phyloP scores from a whole-genome alignment of 2,797 vertebrate species.

The Sternarchorhynchus goeldii region DNA sequence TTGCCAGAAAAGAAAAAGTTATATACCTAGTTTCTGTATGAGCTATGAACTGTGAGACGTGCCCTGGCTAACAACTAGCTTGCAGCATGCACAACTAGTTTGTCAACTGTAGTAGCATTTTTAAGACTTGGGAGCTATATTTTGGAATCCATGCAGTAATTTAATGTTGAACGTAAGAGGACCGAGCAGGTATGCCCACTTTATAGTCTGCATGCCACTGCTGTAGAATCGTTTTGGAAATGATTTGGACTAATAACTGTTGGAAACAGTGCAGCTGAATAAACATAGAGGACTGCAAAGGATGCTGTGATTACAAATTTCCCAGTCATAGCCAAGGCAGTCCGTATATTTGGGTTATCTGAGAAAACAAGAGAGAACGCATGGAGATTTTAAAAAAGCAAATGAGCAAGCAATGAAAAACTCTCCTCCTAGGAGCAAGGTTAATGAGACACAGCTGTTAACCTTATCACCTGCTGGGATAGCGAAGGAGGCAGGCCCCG shows the following conservation, averaged over 20 bases:
- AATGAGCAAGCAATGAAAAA: neutral
- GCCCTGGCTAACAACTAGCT: no score
- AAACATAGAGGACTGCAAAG: constrained; percentile 91
- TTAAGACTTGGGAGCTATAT: neutral
- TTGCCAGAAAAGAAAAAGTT: no score
- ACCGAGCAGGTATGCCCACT: no score
- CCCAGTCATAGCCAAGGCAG: constrained; percentile 83
- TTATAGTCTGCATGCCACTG: no score
- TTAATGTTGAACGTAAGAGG: no score
- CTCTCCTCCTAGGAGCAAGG: neutral
- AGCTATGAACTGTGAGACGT: no score
- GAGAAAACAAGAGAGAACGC: neutral
- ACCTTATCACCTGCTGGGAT: constrained; percentile 65
- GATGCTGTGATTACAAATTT: constrained; percentile 91
- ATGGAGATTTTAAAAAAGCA: constrained; percentile 1
- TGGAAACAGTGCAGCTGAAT: constrained; percentile 90
- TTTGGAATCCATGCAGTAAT: no score
- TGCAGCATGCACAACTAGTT: no score
- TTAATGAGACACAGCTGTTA: neutral
- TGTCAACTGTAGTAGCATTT: neutral
- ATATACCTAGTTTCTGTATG: no score
- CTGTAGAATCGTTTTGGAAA: neutral
- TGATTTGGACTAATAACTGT: constrained; percentile 63
- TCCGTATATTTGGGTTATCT: constrained; percentile 65
- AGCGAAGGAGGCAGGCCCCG: constrained; percentile 68